Evolutionary conservation across 2,113 vertebrate genomes (phyloP).

Genomic region (Origma solitaria): DNA sequence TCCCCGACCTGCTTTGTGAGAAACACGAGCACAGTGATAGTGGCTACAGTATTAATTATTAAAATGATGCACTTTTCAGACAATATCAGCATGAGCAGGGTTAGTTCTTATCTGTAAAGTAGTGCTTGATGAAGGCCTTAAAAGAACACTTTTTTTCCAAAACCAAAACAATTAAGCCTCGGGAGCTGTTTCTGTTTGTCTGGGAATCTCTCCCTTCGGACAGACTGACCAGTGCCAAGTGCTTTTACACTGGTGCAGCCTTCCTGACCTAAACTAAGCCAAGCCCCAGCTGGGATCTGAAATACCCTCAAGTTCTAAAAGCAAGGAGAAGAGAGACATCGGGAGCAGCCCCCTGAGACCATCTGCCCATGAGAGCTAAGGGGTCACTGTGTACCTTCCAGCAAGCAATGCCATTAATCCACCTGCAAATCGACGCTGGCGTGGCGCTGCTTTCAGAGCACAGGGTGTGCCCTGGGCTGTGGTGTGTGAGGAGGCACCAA

Average conservation of each 20-base stretch:
- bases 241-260: background rate
- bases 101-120: background rate
- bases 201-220: background rate
- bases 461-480: background rate
- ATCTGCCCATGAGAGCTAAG: background rate
- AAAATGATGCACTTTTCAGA: background rate
- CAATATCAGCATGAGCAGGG: background rate
- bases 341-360: background rate
- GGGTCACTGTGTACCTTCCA: background rate
- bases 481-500: background rate
- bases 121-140: background rate
- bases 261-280: background rate
- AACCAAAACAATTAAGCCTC: background rate
- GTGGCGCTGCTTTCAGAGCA: background rate
- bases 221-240: background rate
- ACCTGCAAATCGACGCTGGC: background rate
- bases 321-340: background rate
- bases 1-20: background rate
- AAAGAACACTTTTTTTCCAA: rapidly evolving
- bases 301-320: background rate
- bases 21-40: background rate
- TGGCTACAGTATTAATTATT: background rate
- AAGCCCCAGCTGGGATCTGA: background rate
- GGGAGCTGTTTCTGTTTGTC: background rate
- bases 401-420: background rate